Evolutionary conservation across 2,113 vertebrate species (phyloP).

Genomic region (Rhineura floridana): DNA sequence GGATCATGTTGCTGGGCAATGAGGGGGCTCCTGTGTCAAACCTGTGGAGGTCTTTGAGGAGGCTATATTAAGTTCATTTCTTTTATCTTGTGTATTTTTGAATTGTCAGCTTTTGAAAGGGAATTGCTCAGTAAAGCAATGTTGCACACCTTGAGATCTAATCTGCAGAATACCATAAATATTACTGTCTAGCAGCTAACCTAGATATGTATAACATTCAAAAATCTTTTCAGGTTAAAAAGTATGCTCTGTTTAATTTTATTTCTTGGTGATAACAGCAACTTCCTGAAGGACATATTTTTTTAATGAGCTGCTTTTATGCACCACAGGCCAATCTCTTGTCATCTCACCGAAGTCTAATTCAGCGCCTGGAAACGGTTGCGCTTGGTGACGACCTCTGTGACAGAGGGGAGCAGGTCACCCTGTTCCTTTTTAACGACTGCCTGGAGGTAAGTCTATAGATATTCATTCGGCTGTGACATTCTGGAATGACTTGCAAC

Average conservation of each 20-base stretch:
- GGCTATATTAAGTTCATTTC: background rate
- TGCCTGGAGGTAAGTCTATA: slow-evolving; percentile 89
- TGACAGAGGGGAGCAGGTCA: slow-evolving; percentile 95
- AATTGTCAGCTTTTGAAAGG: background rate
- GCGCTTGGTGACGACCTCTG: slow-evolving; percentile 93
- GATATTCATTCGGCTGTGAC: background rate
- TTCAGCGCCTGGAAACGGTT: slow-evolving; percentile 90
- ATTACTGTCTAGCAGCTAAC: background rate
- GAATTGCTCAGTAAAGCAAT: background rate
- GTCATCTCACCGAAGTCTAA: slow-evolving; percentile 94
- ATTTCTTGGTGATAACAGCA: slow-evolving; percentile 7
- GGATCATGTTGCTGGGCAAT: background rate
- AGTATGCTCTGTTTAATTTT: background rate
- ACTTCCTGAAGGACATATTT: slow-evolving; percentile 8
- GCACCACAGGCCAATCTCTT: slow-evolving; percentile 89
- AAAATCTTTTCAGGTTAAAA: background rate
- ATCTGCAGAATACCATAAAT: background rate
- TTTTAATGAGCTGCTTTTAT: slow-evolving; percentile 59
- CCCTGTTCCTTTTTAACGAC: slow-evolving; percentile 97
- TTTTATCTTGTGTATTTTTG: background rate
- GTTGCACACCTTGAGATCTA: background rate
- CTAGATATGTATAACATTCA: background rate
- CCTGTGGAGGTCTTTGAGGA: background rate
- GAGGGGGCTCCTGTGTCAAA: background rate
- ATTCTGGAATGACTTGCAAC: background rate